phyloP scores from a whole-genome alignment of 2,888 invertebrate genomes.

The Acleris emargana region DNA sequence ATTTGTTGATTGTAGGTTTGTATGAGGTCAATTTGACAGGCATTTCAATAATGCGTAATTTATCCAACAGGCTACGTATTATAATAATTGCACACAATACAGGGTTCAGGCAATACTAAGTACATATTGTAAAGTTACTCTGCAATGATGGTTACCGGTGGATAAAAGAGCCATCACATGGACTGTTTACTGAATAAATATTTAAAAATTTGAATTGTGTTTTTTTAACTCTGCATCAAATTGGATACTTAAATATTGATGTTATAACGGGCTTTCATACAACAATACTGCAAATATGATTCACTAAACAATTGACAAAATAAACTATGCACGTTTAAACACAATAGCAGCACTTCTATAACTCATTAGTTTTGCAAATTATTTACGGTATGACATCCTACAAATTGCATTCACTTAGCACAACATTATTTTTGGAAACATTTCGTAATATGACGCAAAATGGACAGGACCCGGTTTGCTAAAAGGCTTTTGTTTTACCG shows the following conservation, averaged over 20 bases:
- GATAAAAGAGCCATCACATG: too few relatives aligned
- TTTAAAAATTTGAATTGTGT: too few relatives aligned
- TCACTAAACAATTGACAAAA: conserved; percentile 21
- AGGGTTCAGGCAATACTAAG: too few relatives aligned
- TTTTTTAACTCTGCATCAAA: too few relatives aligned
- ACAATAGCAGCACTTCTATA: conserved; percentile 20
- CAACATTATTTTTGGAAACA: conserved; percentile 27
- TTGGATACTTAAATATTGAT: not conserved
- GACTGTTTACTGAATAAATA: too few relatives aligned
- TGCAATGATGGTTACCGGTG: too few relatives aligned
- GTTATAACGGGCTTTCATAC: conserved; percentile 1
- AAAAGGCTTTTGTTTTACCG: conserved; percentile 12
- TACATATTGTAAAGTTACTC: not conserved
- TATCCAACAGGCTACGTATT: too few relatives aligned
- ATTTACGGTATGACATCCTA: conserved; percentile 34
- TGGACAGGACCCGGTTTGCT: not conserved
- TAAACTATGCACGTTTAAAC: conserved; percentile 21
- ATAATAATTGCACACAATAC: too few relatives aligned
- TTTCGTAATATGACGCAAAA: conserved; percentile 28
- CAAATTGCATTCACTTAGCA: conserved; percentile 36
- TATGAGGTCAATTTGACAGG: too few relatives aligned
- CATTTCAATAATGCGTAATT: too few relatives aligned
- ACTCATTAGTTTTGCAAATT: conserved; percentile 30
- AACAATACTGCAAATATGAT: conserved; percentile 5
- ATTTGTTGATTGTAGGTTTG: not conserved